Evolutionary conservation across 2,888 invertebrate genomes (phyloP).

Genomic region (Agrotis ipsilon): DNA sequence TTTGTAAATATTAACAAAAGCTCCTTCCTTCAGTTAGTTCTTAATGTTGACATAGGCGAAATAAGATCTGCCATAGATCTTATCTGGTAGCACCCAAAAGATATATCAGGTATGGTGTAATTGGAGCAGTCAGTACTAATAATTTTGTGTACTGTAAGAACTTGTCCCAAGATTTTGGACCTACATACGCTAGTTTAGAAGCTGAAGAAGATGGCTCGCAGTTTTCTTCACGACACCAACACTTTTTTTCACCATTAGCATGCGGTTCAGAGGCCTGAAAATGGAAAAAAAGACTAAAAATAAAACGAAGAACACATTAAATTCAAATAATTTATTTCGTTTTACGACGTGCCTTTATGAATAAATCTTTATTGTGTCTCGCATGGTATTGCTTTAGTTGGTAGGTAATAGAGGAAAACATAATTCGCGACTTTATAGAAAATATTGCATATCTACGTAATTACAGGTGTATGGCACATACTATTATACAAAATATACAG

Average conservation of each 20-base stretch:
- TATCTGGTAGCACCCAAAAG: neutral
- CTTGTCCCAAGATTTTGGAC: neutral
- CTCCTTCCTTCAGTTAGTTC: neutral
- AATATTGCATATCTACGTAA: slow-evolving; percentile 88
- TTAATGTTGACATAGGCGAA: neutral
- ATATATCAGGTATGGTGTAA: neutral
- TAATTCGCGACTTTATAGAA: slow-evolving; percentile 83
- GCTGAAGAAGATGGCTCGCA: neutral
- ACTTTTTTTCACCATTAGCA: neutral
- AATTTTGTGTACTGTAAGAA: neutral
- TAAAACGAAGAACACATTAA: slow-evolving; percentile 53
- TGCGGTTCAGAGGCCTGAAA: neutral
- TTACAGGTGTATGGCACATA: slow-evolving; percentile 89
- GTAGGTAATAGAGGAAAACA: slow-evolving; percentile 81
- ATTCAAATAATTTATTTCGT: slow-evolving; percentile 80
- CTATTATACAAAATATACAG: slow-evolving; percentile 91
- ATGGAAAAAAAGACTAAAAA: neutral
- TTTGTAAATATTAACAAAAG: neutral
- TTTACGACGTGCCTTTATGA: slow-evolving; percentile 86
- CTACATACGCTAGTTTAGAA: no score
- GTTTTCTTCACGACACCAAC: neutral
- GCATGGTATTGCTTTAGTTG: slow-evolving; percentile 84
- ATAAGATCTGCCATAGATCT: no score
- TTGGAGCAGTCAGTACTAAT: no score
- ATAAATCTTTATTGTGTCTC: slow-evolving; percentile 85